Percentiles rank a stretch among this genome's conserved stretches.
phyloP scores from a whole-genome alignment of 1,140 invertebrate species.

The Euwallacea fornicatus region DNA sequence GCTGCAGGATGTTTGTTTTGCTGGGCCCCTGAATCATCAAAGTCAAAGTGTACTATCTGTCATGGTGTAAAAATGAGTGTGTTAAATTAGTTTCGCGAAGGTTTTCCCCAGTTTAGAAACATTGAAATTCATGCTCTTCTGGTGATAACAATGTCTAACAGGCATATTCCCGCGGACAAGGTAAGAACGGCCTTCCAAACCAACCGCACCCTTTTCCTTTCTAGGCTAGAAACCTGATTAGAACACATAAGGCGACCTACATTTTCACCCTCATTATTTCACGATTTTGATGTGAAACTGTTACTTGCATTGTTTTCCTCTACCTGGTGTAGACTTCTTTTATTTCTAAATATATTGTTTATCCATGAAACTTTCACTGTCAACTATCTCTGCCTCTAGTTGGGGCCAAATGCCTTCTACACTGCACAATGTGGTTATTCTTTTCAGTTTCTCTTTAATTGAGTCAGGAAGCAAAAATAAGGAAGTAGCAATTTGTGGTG shows the following conservation, averaged over 20 bases:
- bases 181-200: conserved; percentile 24
- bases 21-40: conserved; percentile 33
- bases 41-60: conserved; percentile 21
- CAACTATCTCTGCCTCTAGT: too few relatives aligned
- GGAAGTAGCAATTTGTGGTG: conserved; percentile 1
- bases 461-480: conserved; percentile 3
- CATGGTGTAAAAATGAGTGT: conserved; percentile 37
- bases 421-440: too few relatives aligned
- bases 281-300: neutral
- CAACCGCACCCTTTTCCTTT: conserved; percentile 42
- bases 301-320: neutral
- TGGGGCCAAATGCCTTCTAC: too few relatives aligned
- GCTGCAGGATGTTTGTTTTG: conserved; percentile 36
- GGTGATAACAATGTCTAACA: conserved; percentile 38
- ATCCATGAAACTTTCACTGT: too few relatives aligned
- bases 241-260: conserved; percentile 42
- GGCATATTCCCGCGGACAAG: conserved; percentile 43
- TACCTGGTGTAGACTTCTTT: neutral
- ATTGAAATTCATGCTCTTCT: conserved; percentile 33
- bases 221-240: conserved; percentile 33
- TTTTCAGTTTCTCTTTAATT: conserved; percentile 1
- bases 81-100: conserved; percentile 30
- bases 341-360: conserved; percentile 2
- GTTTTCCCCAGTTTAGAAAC: conserved; percentile 19
- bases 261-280: conserved; percentile 32